A percentile compares a stretch with the other conserved stretches of the same genome.
Evolutionary conservation across 2,797 vertebrate genomes (phyloP).

Genomic region (Menidia menidia): DNA sequence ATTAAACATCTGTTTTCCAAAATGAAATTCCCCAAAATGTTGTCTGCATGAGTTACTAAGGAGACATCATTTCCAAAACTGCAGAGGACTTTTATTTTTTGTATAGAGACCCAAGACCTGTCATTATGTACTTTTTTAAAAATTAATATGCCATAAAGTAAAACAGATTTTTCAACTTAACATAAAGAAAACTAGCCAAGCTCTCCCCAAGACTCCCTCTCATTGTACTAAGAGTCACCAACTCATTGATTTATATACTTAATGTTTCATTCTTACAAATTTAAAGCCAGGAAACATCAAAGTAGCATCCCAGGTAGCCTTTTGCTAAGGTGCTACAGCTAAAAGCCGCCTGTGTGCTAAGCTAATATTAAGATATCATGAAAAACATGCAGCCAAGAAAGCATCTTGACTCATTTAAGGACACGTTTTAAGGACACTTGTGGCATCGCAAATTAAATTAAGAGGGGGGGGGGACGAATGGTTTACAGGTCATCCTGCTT

Average conservation of each 20-base stretch:
- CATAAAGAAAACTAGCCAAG: neutral
- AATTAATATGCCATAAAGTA: too few relatives aligned
- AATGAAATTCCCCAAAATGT: slow-evolving; percentile 33
- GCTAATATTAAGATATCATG: neutral
- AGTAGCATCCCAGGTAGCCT: neutral
- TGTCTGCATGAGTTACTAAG: slow-evolving; percentile 13
- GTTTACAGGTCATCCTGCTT: slow-evolving; percentile 14
- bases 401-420: neutral
- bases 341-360: neutral
- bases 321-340: neutral
- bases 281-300: neutral
- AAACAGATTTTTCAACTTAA: neutral
- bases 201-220: neutral
- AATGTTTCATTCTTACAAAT: neutral
- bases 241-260: neutral
- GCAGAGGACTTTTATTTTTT: neutral
- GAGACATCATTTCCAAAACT: slow-evolving; percentile 4
- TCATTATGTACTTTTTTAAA: too few relatives aligned
- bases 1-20: slow-evolving; percentile 11
- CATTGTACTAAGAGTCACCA: neutral
- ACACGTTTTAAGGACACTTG: neutral
- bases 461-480: neutral
- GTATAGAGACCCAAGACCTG: too few relatives aligned
- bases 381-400: neutral
- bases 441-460: slow-evolving; percentile 5